Percentiles rank a stretch among this genome's conserved stretches.
phyloP scores from a whole-genome alignment of 2,797 vertebrate genomes.

The Heteromormyrus szaboi region DNA sequence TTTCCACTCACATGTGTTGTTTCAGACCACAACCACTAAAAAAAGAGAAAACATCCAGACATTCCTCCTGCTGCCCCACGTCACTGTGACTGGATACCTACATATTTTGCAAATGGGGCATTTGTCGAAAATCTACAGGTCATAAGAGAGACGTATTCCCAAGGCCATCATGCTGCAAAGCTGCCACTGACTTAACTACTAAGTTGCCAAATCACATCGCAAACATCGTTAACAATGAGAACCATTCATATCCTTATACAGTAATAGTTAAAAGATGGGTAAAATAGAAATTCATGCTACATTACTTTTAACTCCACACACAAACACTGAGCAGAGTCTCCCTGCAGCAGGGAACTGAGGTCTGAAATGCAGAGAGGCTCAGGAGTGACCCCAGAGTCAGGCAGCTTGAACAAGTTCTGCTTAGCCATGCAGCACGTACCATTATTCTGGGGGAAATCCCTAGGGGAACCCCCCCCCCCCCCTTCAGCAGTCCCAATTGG shows the following conservation, averaged over 20 bases:
- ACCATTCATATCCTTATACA: background rate
- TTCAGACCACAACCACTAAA: background rate
- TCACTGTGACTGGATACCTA: background rate
- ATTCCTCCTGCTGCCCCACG: background rate
- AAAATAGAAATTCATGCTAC: background rate
- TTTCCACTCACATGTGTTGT: background rate
- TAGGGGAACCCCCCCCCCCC: background rate
- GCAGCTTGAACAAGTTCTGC: background rate
- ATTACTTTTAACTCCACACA: background rate
- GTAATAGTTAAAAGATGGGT: background rate
- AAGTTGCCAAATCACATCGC: background rate
- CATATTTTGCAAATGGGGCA: background rate
- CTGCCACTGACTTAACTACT: background rate
- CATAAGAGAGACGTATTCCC: background rate
- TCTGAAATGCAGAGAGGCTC: background rate
- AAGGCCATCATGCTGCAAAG: background rate
- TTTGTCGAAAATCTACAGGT: background rate
- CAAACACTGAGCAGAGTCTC: background rate
- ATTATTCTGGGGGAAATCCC: background rate
- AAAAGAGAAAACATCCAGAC: background rate
- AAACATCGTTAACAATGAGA: background rate
- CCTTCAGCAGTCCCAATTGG: background rate
- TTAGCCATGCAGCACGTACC: background rate
- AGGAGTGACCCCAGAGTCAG: background rate
- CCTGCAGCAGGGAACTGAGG: background rate